Evolutionary conservation across 2,797 vertebrate species (phyloP), one percentile per base, ranked within the genome.

Genomic region (Triplophysa yarkandensis): DNA sequence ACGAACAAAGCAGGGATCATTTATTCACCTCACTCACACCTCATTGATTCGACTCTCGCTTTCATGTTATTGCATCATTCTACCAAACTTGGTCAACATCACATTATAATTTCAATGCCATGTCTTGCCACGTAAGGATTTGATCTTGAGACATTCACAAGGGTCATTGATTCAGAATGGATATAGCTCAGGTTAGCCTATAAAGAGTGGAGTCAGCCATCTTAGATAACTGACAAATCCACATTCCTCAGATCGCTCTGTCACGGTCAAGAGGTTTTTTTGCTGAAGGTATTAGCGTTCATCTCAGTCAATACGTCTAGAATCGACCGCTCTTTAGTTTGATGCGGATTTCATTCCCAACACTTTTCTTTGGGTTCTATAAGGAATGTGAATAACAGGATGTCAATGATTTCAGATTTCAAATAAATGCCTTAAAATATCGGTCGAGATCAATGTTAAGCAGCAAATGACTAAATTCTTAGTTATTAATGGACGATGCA

Each of bases 311-410:
- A 80, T 77, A 80, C 23, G 43, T 71, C 71, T 34, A 60, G 74
- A 77, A 52, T 64, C 58, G 65, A 48, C 36, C 16, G 17, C 27
- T 34, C 46, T 50, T 36, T 36, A 28, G 34, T 32, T 67, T 43
- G 27, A 73, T 43, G 48, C 19, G 67, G 57, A 72, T 77, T 65
- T 63, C 67, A 78, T 72, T 82, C 74, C 63, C 25, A 36, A 68
- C 64, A 58, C 66, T 81, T 71, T 81, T 76, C 79, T 74, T 79
- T 73, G 77, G 83, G 68, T 23, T 50, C 78, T 58, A 32, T 60
- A 72, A 17, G 55, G 69, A 83, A 71, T 39, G 44, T 86, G 80
- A 84, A 84, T 78, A 86, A 16, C 25, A 62, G 16, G 13, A 36
- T 30, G 17, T 16, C 9, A n/a, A 62, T 50, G 57, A 50, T 54